Base-by-base conservation (phyloP, 2,888 invertebrate species). In the Ectobius pallidus region DNA sequence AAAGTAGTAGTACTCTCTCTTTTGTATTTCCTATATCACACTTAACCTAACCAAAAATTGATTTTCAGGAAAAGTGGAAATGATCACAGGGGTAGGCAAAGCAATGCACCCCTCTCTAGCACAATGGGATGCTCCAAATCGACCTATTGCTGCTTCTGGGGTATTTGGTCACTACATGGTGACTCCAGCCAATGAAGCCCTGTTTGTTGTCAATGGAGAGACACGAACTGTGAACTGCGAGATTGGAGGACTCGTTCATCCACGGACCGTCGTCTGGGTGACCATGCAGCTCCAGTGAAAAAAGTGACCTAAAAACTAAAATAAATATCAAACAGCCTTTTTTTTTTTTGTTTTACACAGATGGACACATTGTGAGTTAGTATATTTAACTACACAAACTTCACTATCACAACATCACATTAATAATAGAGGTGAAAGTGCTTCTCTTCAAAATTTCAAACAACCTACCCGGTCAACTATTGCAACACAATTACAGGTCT, bases 221-320 rank as follows among this genome's bases (percentile, higher is more conserved):
- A 89, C 89, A 75, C 85, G 90, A 80, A 90, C 90, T 61, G 89
- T 92, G 73, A 91, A 91, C 82, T 92, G 92, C 83, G 90, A 91
- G 82, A 91, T 91, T 77, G 89, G 89, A 62, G 89, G 89, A 62
- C 85, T 92, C 68, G 85, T 87, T 61, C 89, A 90, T 81, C 90
- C 91, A 22, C 86, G 87, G 75, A 85, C 88, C 75, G 84, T 89
- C 70, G 89, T 90, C 69, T 91, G 90, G 90, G 88, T 90, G 74
- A 87, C 87, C 71, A 84, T 87, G 78, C 86, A 87, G 77, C 84
- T 86, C 75, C 88, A 87, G 80, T 88, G 84, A 83, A 78, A 18
- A 22, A 65, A 65, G 65, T 65, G 65, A 65, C 65, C 46, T 65
- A 65, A 46, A 22, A 39, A 65, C 44, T 65, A 44, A n/a, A n/a